Percentiles rank a stretch among this genome's conserved stretches.
Conservation (phyloP, 2,113 vertebrate species). For the Turdus rufiventris region DNA sequence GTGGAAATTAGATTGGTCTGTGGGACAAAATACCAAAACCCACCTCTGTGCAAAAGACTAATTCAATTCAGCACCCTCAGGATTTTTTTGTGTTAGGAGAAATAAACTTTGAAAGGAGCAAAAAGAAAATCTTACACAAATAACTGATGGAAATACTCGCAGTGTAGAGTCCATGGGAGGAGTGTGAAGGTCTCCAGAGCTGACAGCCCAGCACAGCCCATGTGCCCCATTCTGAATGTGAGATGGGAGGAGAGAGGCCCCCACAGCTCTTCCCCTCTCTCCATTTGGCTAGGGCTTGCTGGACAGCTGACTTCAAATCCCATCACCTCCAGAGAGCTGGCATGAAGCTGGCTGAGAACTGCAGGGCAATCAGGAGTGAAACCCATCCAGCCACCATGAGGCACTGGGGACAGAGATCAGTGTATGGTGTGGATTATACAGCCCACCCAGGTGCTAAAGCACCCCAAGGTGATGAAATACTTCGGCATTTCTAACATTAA, state of each 20-base stretch:
- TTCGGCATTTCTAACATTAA: background rate
- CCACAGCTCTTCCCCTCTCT: background rate
- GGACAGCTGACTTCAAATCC: background rate
- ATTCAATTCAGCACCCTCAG: background rate
- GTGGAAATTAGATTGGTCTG: background rate
- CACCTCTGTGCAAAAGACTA: background rate
- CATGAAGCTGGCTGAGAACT: background rate
- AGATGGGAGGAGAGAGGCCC: background rate
- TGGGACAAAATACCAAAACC: background rate
- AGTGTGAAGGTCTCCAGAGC: background rate
- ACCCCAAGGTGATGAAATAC: background rate
- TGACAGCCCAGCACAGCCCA: background rate
- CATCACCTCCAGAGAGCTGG: background rate
- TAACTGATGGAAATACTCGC: background rate
- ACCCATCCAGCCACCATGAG: background rate
- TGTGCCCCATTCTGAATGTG: rapidly evolving
- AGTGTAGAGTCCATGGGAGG: background rate
- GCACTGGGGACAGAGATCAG: rapidly evolving
- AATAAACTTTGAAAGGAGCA: background rate
- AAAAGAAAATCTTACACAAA: background rate
- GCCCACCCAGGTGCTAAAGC: background rate
- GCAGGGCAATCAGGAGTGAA: background rate
- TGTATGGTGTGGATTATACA: background rate
- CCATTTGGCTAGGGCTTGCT: background rate
- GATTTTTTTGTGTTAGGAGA: background rate